Percentiles rank a stretch among this genome's conserved stretches.
Evolutionary conservation across 1,140 invertebrate species (phyloP).

Genomic region (Notospermus geniculatus): DNA sequence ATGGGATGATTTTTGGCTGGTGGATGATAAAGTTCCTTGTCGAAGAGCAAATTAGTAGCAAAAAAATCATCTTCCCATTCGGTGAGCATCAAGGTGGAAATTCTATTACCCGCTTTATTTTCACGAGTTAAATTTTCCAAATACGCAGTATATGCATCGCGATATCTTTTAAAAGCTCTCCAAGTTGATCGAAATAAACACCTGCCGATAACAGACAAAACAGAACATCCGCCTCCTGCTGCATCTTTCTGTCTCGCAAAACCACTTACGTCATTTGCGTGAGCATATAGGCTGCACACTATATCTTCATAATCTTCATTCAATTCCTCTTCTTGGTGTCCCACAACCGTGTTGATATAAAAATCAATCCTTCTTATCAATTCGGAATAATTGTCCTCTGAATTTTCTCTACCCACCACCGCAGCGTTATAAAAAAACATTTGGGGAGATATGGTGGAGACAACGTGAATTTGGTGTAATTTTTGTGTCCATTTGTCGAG

Average conservation of each 20-base stretch:
- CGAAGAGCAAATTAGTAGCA: neutral
- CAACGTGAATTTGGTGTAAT: conserved; percentile 3
- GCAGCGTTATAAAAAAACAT: conserved; percentile 6
- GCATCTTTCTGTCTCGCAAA: conserved; percentile 2
- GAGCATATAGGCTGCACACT: neutral
- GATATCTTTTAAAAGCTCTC: neutral
- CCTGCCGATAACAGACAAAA: conserved; percentile 7
- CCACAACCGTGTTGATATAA: neutral
- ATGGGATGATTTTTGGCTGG: neutral
- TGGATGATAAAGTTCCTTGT: neutral
- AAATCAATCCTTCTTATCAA: neutral
- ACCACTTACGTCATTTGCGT: neutral
- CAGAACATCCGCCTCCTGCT: neutral
- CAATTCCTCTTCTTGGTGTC: conserved; percentile 4
- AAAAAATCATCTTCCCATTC: conserved; percentile 8
- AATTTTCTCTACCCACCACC: neutral
- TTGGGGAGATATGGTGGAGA: conserved; percentile 5
- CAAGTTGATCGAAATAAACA: conserved; percentile 7
- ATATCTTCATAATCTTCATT: conserved; percentile 3
- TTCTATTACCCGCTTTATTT: conserved; percentile 3
- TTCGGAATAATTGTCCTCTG: conserved; percentile 8
- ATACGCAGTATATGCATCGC: neutral
- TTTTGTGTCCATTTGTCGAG: conserved; percentile 8
- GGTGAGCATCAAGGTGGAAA: neutral
- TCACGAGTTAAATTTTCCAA: conserved; percentile 4